Percentiles rank a stretch among this genome's conserved stretches.
These are phyloP conservation scores for Nycticryphes semicollaris DNA, from an alignment of 2,113 vertebrate species.

Conservation along the genomic window DNA sequence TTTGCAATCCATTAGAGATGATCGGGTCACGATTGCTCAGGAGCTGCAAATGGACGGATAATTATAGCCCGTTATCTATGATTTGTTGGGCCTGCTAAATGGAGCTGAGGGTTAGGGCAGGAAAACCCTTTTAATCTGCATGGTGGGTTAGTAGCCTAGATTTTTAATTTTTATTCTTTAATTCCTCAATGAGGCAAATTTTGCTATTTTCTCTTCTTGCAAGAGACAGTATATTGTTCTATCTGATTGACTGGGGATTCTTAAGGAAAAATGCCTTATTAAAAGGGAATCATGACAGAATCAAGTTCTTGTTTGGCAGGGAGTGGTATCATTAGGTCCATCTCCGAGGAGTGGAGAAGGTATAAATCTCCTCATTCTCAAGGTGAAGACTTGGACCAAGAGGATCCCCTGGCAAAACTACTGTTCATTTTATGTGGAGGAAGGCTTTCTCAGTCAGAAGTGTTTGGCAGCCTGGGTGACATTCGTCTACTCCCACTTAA, in stretches of 20 bases:
- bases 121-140: constrained; percentile 20
- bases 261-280: not conserved
- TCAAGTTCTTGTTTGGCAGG: not conserved
- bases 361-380: not conserved
- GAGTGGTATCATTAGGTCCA: not conserved
- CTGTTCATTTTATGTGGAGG: not conserved
- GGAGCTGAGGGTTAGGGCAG: not conserved
- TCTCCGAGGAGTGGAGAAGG: not conserved
- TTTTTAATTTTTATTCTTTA: not conserved
- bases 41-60: constrained; percentile 16
- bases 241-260: not conserved
- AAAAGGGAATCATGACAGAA: not conserved
- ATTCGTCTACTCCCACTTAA: not conserved
- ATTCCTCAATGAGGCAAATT: not conserved
- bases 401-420: not conserved
- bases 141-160: not conserved
- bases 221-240: not conserved
- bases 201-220: not conserved
- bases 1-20: not conserved
- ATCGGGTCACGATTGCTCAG: not conserved
- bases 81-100: constrained; percentile 24
- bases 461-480: not conserved
- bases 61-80: not conserved
- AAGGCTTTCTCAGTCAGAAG: not conserved
- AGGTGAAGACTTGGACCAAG: not conserved